A percentile compares a stretch with the other conserved stretches of the same genome.
Evolutionary conservation across 1,140 invertebrate genomes (phyloP).

Genomic region (Agrypnia vestita): DNA sequence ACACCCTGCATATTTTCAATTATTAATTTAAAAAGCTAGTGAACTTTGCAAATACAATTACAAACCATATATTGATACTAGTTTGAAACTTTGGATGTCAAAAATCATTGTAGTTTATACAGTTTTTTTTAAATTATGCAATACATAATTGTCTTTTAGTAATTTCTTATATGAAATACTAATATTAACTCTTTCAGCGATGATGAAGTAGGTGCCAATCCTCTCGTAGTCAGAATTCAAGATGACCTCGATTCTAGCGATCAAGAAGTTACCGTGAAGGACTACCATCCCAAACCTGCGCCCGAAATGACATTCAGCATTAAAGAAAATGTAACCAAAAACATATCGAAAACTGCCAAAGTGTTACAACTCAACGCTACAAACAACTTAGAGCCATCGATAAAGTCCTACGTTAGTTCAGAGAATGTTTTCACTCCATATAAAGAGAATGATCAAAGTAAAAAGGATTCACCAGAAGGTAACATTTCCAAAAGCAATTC

Average conservation of each 20-base stretch:
- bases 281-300: background rate
- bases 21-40: too few relatives aligned
- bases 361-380: conserved; percentile 25
- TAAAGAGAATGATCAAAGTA: conserved; percentile 24
- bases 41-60: too few relatives aligned
- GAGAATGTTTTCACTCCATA: conserved; percentile 45
- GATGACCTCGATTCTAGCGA: conserved; percentile 89
- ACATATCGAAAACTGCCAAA: conserved; percentile 49
- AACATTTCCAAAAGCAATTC: conserved; percentile 37
- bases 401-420: conserved; percentile 25
- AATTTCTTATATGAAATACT: too few relatives aligned
- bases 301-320: conserved; percentile 16
- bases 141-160: too few relatives aligned
- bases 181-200: conserved; percentile 75
- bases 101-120: too few relatives aligned
- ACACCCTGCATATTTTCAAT: too few relatives aligned
- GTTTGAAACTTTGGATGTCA: too few relatives aligned
- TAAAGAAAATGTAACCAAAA: conserved; percentile 39
- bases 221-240: conserved; percentile 89
- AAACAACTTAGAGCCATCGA: background rate
- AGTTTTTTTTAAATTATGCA: too few relatives aligned
- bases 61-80: too few relatives aligned
- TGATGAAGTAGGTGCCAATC: conserved; percentile 84
- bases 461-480: conserved; percentile 26
- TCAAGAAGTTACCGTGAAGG: conserved; percentile 61